Evolutionary conservation across 2,113 vertebrate genomes (phyloP).

Genomic region (Hippopotamus amphibius): DNA sequence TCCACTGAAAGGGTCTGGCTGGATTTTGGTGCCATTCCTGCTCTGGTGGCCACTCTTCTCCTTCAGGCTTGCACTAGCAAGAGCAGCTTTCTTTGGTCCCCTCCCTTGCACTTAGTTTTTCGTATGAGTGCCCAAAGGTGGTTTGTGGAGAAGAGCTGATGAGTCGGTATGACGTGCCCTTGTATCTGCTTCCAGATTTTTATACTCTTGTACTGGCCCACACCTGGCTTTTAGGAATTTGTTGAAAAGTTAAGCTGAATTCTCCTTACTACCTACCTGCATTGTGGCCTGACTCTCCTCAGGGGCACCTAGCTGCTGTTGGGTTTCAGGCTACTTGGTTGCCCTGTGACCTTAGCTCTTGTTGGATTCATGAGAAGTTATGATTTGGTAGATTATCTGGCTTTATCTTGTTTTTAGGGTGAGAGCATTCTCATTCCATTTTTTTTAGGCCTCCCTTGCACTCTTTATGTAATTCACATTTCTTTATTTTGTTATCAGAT

Average conservation of each 20-base stretch:
- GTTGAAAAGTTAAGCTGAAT: not conserved
- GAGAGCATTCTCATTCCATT: not conserved
- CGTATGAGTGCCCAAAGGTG: not conserved
- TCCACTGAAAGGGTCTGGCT: not conserved
- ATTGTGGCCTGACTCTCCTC: not conserved
- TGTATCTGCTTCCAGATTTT: not conserved
- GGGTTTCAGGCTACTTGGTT: not conserved
- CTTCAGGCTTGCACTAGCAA: not conserved
- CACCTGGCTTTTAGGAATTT: slow-evolving; percentile 23
- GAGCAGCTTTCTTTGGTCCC: not conserved
- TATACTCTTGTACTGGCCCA: not conserved
- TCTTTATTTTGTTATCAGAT: slow-evolving; percentile 38
- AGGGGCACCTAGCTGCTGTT: not conserved
- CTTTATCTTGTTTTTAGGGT: slow-evolving; percentile 32
- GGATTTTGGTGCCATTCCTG: not conserved
- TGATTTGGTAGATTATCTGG: slow-evolving; percentile 4
- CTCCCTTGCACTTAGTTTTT: not conserved
- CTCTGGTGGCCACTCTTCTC: not conserved
- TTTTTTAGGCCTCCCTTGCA: not conserved
- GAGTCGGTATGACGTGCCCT: not conserved
- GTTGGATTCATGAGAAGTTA: slow-evolving; percentile 1
- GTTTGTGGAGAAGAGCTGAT: not conserved
- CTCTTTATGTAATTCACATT: not conserved
- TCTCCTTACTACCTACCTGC: not conserved
- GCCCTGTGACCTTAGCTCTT: not conserved